These are phyloP conservation scores for Chloropsis hardwickii DNA, from an alignment of 2,113 vertebrate genomes.

Conservation along the genomic window DNA sequence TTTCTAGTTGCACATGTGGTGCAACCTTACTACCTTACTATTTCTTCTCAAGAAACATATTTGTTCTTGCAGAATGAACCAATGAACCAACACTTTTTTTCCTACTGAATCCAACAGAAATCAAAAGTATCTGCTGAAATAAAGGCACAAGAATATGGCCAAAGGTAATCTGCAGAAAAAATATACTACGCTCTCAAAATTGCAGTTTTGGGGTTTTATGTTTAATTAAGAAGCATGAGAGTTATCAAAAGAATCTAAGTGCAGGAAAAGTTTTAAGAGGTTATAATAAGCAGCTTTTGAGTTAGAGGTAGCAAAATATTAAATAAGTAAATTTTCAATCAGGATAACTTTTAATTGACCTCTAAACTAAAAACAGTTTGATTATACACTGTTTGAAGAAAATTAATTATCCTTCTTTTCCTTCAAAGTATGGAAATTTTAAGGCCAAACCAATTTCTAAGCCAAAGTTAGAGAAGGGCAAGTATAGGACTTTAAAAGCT, in stretches of 20 bases:
- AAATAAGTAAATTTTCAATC: slow-evolving; percentile 30
- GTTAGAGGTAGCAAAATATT: slow-evolving; percentile 36
- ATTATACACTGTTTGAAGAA: slow-evolving; percentile 60
- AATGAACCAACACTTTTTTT: background rate
- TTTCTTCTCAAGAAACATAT: background rate
- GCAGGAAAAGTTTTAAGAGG: background rate
- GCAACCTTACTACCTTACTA: background rate
- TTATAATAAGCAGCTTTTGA: slow-evolving; percentile 23
- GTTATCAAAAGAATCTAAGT: slow-evolving; percentile 3
- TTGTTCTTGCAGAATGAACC: background rate
- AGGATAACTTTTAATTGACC: slow-evolving; percentile 39
- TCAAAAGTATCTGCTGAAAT: background rate
- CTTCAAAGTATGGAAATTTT: slow-evolving; percentile 63
- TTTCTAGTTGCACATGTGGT: background rate
- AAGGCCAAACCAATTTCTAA: slow-evolving; percentile 36
- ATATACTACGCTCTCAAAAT: background rate
- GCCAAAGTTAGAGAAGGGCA: slow-evolving; percentile 49
- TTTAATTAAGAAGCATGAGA: background rate
- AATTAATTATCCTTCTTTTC: slow-evolving; percentile 58
- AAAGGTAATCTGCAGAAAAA: background rate
- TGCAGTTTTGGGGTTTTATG: background rate
- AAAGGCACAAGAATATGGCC: background rate
- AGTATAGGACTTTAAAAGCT: slow-evolving; percentile 31
- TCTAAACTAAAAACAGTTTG: slow-evolving; percentile 52
- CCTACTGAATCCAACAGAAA: background rate